Conservation (phyloP, 2,888 invertebrate genomes). For the Catocala sponsa region DNA sequence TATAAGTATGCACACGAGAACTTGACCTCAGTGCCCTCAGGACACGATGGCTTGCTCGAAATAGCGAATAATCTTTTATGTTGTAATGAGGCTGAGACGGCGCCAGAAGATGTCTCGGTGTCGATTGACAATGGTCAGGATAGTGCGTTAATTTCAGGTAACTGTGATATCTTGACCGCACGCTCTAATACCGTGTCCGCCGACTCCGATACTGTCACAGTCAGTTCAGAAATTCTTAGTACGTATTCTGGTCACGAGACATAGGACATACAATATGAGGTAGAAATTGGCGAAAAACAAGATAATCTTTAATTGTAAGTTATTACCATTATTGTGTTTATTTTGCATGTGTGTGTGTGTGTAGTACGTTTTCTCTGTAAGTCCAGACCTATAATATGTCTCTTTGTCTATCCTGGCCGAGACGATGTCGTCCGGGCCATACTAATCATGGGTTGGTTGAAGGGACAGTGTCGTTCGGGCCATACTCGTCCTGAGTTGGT, state of each 20-base stretch:
- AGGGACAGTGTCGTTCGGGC: no score
- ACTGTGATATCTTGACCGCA: neutral
- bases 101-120: neutral
- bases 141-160: neutral
- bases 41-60: neutral
- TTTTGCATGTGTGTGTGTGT: no score
- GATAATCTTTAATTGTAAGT: no score
- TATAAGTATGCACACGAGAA: neutral
- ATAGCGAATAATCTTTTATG: neutral
- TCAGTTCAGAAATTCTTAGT: neutral
- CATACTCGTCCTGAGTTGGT: no score
- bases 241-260: neutral
- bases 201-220: neutral
- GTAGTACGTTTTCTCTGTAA: no score
- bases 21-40: neutral
- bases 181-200: neutral
- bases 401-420: no score
- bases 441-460: no score
- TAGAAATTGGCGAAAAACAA: neutral
- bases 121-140: neutral
- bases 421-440: no score
- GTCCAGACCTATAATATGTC: no score
- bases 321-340: no score
- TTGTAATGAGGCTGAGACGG: no score
- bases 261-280: neutral